Base-by-base conservation (phyloP, 1,140 invertebrate genomes). In the Lerema accius region DNA sequence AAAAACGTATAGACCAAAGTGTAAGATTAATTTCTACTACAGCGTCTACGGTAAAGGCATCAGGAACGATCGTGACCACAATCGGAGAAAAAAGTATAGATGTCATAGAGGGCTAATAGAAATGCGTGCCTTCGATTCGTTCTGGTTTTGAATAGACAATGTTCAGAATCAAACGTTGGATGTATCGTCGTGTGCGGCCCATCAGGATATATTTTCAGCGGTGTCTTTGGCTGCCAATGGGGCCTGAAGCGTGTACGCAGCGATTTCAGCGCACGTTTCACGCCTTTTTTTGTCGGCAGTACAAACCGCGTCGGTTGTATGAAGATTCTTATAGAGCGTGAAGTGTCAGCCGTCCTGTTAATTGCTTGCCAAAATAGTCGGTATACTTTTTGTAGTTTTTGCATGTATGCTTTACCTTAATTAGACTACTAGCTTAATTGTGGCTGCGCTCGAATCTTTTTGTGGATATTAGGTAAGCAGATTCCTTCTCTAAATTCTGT, bases 221-320 rank as follows among this genome's bases (percentile, higher is more conserved):
- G 82, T 68, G 42, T 80, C 80, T 86, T 82, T 86, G 81, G 53
- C 49, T 71, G 55, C 72, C 68, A 87, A 87, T 87, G 79, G 67
- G 64, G 64, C 85, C 80, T 88, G 85, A 90, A 88, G 80, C 78
- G 78, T 76, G 65, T 59, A 64, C 71, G 73, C 65, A 71, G 42
- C 78, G 80, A 85, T 87, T 90, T 88, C 84, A 89, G 84, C 74
- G 66, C 62, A 66, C 53, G 62, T 81, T 90, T 88, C 84, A 88
- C 81, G 85, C 82, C 78, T 87, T 84, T 87, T 89, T 90, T 86
- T 76, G 73, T 60, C 46, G 55, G 61, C 53, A 15, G 35, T 58
- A 40, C 19, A 46, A 65, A 51, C 42, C 42, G 68, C 55, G 17
- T 68, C 69, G 64, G 51, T 66, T 68, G 76, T 77, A 73, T 74